Conservation (phyloP, 2,113 vertebrate genomes). For the Cinclus mexicanus region DNA sequence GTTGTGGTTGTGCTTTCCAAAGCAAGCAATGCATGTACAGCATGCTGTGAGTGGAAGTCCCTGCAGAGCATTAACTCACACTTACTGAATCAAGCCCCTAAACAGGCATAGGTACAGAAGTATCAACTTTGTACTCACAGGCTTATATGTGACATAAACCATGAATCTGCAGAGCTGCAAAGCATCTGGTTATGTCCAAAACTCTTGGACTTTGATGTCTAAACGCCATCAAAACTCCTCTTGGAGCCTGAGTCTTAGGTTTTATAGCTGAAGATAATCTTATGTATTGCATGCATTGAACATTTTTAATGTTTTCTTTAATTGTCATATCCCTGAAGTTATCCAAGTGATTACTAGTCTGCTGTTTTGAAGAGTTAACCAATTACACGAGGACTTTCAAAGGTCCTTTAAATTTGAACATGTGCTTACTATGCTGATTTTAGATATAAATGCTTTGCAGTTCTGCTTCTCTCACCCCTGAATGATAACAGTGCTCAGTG, state of each 20-base stretch:
- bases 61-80: background rate
- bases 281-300: background rate
- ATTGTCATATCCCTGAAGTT: background rate
- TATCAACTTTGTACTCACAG: background rate
- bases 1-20: background rate
- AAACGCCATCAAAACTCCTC: background rate
- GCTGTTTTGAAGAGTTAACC: background rate
- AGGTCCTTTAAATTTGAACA: background rate
- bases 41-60: background rate
- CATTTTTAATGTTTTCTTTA: background rate
- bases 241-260: background rate
- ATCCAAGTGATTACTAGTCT: background rate
- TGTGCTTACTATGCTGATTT: background rate
- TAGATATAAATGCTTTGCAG: background rate
- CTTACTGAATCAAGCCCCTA: background rate
- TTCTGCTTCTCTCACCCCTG: background rate
- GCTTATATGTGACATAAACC: background rate
- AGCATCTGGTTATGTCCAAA: background rate
- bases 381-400: background rate
- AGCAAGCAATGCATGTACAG: background rate
- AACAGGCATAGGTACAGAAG: background rate
- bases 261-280: background rate
- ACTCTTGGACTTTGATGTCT: background rate
- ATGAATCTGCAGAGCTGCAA: rapidly evolving
- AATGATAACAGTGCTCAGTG: rapidly evolving